Conservation (phyloP, 2,113 vertebrate species). For the Tupaia tana region DNA sequence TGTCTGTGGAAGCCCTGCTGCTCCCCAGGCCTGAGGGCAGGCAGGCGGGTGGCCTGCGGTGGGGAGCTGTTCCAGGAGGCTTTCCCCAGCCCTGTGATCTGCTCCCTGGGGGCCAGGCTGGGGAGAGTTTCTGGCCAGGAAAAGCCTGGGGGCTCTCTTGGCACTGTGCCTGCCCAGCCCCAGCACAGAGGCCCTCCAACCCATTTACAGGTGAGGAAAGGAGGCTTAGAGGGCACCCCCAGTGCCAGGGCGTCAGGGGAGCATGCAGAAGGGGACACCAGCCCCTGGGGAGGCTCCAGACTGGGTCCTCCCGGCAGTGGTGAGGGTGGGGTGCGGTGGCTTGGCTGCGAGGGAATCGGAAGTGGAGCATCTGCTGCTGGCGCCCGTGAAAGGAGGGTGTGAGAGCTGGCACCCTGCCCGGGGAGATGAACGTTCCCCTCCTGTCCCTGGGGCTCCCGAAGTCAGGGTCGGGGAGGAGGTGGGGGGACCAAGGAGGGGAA, state of each 20-base stretch:
- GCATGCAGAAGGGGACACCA: background rate
- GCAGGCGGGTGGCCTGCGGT: background rate
- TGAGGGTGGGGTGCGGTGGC: no score
- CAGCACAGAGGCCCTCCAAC: no score
- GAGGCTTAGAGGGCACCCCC: background rate
- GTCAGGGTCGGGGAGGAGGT: background rate
- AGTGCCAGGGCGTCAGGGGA: background rate
- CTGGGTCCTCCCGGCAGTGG: background rate
- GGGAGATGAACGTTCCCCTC: slow-evolving; percentile 48
- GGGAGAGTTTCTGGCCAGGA: background rate
- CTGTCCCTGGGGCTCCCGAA: slow-evolving; percentile 28
- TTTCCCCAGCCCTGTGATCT: slow-evolving; percentile 68
- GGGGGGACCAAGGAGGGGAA: background rate
- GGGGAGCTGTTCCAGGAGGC: background rate
- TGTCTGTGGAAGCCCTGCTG: slow-evolving; percentile 55
- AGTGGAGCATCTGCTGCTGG: background rate
- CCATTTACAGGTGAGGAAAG: background rate
- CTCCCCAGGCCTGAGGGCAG: background rate
- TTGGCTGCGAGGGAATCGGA: background rate
- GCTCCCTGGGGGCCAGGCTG: background rate
- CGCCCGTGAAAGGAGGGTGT: background rate
- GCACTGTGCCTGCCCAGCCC: background rate
- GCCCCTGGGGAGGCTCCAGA: background rate
- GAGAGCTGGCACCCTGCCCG: slow-evolving; percentile 38
- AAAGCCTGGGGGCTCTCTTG: background rate